Evolutionary conservation across 2,797 vertebrate species (phyloP), one percentile per base, ranked within the genome.

Genomic region (Labeo calbasu): DNA sequence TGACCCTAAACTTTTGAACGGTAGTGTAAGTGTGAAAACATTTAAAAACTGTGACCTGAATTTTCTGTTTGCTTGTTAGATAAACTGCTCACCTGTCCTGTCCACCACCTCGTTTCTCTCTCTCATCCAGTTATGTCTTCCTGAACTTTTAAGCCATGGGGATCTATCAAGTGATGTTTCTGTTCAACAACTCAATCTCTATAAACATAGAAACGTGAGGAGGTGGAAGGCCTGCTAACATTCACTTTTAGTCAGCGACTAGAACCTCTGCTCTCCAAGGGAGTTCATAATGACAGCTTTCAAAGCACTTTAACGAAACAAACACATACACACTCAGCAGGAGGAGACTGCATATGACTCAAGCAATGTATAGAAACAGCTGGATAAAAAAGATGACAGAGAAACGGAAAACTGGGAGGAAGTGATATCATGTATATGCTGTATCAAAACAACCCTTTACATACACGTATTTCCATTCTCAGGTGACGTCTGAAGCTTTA

Each of bases 221-320:
- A 68, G 17, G 81, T 57, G 61, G 51, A 83, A 57, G 48, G 81
- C 36, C 81, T n/a, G 61, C 72, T 53, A 55, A 57, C 13, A 1
- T 77, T 69, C 81, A 73, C 81, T 66, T 51, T 82, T 65, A 76
- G 81, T 83, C 32, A 57, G n/a, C 57, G 61, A 66, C 57, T 75
- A 23, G 66, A 70, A 59, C 59, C 57, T 75, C 59, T 65, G 68
- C 72, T 77, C 50, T 46, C 48, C 21, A 61, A 66, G 72, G 36
- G 68, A 77, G 81, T 77, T 68, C 61, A 69, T 83, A 77, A 77
- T 83, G 50, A 83, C 81, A 83, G 81, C 81, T 77, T 83, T 83
- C 61, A 83, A 83, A 83, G 51, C 72, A 68, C 81, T 83, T 72
- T 21, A 68, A 77, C 28, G 40, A 82, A 65, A 81, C 23, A 82